Base-by-base conservation (phyloP, 2,888 invertebrate genomes). In the Dione vanillae region DNA sequence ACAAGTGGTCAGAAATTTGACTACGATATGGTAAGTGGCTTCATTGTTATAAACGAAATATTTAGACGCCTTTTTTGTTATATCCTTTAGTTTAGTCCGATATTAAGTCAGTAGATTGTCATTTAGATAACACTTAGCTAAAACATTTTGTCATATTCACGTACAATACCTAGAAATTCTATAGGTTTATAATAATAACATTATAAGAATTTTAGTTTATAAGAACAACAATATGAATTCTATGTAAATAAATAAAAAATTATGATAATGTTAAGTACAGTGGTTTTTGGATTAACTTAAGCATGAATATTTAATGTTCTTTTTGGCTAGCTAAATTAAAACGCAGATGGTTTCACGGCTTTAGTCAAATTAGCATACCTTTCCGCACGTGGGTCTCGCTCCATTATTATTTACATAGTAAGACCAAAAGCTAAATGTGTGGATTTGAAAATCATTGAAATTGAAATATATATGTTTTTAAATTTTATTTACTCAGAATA, bases 321-420 rank as follows among this genome's bases (percentile, higher is more conserved):
- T 76, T 54, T 56, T 64, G 69, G 47, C 70, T 70, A 47, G 64
- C 58, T 68, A 67, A 65, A 72, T 64, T 67, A 62, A 72, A 75
- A 74, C 76, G 74, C 77, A 77, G 77, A 71, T 78, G 78, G 77
- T 73, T 76, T 75, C 77, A 75, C 75, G 78, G 81, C 78, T 82
- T 81, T 76, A 79, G 78, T 77, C 79, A 76, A 77, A 85, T 85
- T 85, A 83, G 79, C 85, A 85, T 85, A 85, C 78, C 79, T 79
- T 85, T 80, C 79, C 77, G 79, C 76, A 76, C 67, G 67, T 64
- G 65, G 73, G 75, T 75, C 71, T 79, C 77, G 71, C 77, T 81
- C 74, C 72, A 65, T 68, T 65, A 70, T 81, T 83, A 85, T 85
- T 85, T 84, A 82, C 84, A 84, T 85, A 85, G 85, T 85, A 82